Evolutionary conservation across 2,888 invertebrate genomes (phyloP).

Genomic region (Cryptosula pallasiana): DNA sequence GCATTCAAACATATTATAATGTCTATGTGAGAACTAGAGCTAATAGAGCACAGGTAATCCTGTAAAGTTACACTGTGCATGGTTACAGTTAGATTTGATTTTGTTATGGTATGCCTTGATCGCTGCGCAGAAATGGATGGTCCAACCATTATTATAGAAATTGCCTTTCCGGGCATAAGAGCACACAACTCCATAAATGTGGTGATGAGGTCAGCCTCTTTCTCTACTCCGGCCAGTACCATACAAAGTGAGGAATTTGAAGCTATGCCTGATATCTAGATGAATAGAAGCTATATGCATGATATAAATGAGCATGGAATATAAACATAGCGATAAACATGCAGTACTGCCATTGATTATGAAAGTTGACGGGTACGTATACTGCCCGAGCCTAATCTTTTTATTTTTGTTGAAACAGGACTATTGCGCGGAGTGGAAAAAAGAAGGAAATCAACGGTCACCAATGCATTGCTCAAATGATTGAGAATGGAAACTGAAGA

Average conservation of each 20-base stretch:
- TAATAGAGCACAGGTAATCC: slow-evolving; percentile 26
- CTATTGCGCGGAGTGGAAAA: too few relatives aligned
- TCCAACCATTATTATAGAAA: slow-evolving; percentile 39
- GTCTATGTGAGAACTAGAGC: slow-evolving; percentile 18
- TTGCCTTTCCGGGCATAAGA: slow-evolving; percentile 31
- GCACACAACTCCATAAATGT: slow-evolving; percentile 36
- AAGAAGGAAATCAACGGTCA: too few relatives aligned
- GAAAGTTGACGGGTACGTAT: too few relatives aligned
- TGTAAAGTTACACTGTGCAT: slow-evolving; percentile 35
- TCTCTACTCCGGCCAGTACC: slow-evolving; percentile 12
- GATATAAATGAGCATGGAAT: too few relatives aligned
- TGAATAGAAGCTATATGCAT: too few relatives aligned
- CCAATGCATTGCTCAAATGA: too few relatives aligned
- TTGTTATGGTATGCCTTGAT: slow-evolving; percentile 28
- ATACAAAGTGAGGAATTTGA: not conserved
- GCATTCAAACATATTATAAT: slow-evolving; percentile 40
- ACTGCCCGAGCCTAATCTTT: too few relatives aligned
- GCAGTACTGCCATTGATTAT: too few relatives aligned
- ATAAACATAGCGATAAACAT: too few relatives aligned
- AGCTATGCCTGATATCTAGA: not conserved
- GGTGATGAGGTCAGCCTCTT: slow-evolving; percentile 6
- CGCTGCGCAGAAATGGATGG: slow-evolving; percentile 32
- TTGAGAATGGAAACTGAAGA: too few relatives aligned
- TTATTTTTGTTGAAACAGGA: too few relatives aligned
- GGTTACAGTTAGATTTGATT: slow-evolving; percentile 33